Evolutionary conservation across 35 echinoderm and acorn worm species (phyloP).

Genomic region (Patiria miniata): DNA sequence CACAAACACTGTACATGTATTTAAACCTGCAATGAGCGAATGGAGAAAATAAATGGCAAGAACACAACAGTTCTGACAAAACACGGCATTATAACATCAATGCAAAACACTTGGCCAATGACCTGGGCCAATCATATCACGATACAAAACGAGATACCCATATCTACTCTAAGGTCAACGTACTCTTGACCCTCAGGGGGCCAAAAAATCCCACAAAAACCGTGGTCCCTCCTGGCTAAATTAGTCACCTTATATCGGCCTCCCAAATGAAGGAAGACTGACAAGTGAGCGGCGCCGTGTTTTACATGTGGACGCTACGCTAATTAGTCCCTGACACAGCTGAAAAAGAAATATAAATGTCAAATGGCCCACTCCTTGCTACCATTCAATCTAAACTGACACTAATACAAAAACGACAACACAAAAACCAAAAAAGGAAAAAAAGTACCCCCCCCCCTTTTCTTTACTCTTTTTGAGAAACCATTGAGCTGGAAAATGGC

Average conservation of each 20-base stretch:
- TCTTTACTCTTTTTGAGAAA: neutral
- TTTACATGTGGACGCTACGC: neutral
- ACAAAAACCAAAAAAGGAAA: neutral
- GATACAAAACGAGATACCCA: too few species aligned
- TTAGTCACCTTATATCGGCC: neutral
- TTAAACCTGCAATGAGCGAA: too few species aligned
- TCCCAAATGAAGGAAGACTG: neutral
- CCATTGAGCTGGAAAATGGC: conserved; percentile 10
- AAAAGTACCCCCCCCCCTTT: neutral
- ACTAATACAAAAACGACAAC: neutral
- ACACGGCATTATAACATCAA: too few species aligned
- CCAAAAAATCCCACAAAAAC: neutral
- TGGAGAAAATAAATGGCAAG: too few species aligned
- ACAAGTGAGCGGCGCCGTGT: neutral
- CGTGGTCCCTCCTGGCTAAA: neutral
- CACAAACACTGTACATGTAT: neutral
- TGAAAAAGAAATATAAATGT: neutral
- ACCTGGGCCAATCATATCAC: too few species aligned
- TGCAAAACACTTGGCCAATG: too few species aligned
- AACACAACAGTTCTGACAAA: too few species aligned
- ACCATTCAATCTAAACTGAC: neutral
- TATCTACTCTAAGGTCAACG: neutral
- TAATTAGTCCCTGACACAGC: neutral
- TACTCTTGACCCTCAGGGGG: neutral
- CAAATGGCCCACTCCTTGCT: neutral